phyloP scores from a whole-genome alignment of 1,140 invertebrate species.

The Anastrepha ludens region DNA sequence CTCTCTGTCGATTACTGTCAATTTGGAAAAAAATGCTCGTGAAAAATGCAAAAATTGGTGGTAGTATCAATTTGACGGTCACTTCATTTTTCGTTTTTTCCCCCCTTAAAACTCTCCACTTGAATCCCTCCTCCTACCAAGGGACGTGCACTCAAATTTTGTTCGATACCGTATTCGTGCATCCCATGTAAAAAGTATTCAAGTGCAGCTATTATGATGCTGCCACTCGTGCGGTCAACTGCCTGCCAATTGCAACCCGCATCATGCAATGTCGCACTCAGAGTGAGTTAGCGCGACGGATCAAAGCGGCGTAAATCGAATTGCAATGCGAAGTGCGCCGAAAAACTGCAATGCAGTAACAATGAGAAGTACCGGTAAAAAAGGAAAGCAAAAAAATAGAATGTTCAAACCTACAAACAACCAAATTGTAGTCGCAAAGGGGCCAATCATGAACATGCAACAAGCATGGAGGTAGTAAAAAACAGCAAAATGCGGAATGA shows the following conservation, averaged over 20 bases:
- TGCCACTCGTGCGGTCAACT: constrained; percentile 41
- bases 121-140: neutral
- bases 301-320: constrained; percentile 19
- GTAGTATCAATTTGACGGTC: constrained; percentile 2
- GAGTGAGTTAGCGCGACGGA: neutral
- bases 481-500: neutral
- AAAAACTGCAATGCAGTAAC: constrained; percentile 28
- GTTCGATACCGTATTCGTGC: neutral
- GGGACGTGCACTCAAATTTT: neutral
- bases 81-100: neutral
- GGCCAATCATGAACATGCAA: constrained; percentile 43
- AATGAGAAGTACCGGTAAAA: neutral
- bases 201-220: constrained; percentile 27
- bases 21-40: constrained; percentile 22
- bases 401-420: constrained; percentile 7
- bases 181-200: neutral
- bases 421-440: constrained; percentile 11
- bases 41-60: constrained; percentile 29
- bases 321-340: constrained; percentile 1
- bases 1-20: neutral
- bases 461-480: constrained; percentile 32
- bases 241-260: neutral
- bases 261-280: neutral
- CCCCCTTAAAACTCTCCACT: neutral
- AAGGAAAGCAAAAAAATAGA: neutral